Evolutionary conservation across 2,888 invertebrate genomes (phyloP).

Genomic region (Stegana nigrithorax): DNA sequence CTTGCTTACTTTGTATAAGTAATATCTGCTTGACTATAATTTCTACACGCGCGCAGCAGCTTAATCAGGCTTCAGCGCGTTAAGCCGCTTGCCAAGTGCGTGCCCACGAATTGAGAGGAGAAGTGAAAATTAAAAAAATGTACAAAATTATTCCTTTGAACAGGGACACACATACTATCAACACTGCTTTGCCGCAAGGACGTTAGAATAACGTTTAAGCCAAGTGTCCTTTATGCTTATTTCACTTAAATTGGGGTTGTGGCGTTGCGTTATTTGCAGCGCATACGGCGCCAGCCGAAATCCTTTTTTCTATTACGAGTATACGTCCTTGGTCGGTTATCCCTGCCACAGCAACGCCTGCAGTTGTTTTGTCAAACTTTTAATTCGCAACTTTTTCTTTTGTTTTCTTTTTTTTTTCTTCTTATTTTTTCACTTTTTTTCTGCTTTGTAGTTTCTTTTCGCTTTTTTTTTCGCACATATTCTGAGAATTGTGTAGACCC

Average conservation of each 20-base stretch:
- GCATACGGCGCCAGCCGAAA: slow-evolving; percentile 58
- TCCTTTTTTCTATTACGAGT: slow-evolving; percentile 35
- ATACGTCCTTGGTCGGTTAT: slow-evolving; percentile 15
- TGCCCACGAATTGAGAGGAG: neutral
- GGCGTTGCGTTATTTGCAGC: slow-evolving; percentile 61
- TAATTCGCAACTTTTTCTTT: slow-evolving; percentile 26
- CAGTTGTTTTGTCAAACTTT: slow-evolving; percentile 55
- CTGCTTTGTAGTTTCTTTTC: slow-evolving; percentile 6
- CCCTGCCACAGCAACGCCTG: slow-evolving; percentile 37
- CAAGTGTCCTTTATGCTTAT: slow-evolving; percentile 5
- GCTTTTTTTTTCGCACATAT: neutral
- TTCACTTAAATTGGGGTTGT: slow-evolving; percentile 1
- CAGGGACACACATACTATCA: neutral
- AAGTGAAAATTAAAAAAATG: neutral
- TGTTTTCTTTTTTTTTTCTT: slow-evolving; percentile 16
- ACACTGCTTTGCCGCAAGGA: slow-evolving; percentile 39
- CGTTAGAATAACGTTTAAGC: slow-evolving; percentile 49
- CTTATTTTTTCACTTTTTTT: slow-evolving; percentile 2
- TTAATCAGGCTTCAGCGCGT: too few species aligned
- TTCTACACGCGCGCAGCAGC: too few species aligned
- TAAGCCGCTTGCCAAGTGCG: neutral
- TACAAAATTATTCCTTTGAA: neutral
- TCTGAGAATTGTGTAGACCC: neutral
- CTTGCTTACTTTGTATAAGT: too few species aligned
- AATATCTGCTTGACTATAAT: too few species aligned